Evolutionary conservation across 2,888 invertebrate genomes (phyloP).

Genomic region (Rotaria magnacalcarata): DNA sequence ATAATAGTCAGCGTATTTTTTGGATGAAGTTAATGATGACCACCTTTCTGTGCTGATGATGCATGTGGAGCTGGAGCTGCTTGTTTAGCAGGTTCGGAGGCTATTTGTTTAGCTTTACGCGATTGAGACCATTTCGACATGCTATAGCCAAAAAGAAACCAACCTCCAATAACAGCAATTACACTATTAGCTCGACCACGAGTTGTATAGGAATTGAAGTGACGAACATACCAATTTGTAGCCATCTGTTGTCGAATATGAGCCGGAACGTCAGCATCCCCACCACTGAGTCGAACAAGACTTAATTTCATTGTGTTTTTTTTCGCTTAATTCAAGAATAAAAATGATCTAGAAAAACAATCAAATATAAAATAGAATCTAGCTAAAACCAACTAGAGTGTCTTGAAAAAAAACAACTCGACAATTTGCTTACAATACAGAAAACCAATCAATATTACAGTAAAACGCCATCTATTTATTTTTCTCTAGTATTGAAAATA

Average conservation of each 20-base stretch:
- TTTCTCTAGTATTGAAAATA: too few relatives aligned
- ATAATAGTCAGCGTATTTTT: not conserved
- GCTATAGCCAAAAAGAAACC: not conserved
- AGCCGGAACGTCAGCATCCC: not conserved
- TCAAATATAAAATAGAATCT: not conserved
- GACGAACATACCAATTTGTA: not conserved
- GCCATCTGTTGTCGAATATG: not conserved
- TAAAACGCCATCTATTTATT: not conserved
- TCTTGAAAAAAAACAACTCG: not conserved
- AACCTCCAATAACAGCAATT: not conserved
- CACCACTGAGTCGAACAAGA: not conserved
- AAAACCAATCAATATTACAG: not conserved
- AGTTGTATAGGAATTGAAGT: conserved; percentile 10
- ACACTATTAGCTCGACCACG: conserved; percentile 9
- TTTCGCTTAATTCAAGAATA: not conserved
- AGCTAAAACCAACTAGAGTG: not conserved
- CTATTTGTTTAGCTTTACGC: not conserved
- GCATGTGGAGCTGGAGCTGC: not conserved
- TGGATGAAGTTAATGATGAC: not conserved
- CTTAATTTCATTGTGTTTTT: not conserved
- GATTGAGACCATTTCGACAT: not conserved
- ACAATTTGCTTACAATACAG: not conserved
- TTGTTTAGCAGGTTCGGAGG: not conserved
- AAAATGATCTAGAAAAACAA: not conserved
- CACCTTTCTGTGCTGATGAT: not conserved